Conservation (phyloP, 2,113 vertebrate genomes). For the Pterocles burchelli region DNA sequence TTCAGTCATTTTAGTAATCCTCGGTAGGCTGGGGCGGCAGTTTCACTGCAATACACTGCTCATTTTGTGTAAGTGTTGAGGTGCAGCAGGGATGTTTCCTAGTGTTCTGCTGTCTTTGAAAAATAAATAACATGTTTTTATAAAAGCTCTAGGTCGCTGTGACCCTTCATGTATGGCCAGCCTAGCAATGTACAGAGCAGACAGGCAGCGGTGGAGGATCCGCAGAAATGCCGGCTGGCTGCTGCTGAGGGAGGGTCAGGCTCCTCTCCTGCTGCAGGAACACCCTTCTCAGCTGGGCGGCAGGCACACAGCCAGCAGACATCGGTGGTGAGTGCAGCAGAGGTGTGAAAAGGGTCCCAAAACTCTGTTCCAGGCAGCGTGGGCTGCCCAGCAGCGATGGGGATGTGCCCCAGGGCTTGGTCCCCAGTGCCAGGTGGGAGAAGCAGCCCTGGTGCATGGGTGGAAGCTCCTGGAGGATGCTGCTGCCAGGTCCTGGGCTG, state of each 20-base stretch:
- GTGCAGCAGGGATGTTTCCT: not conserved
- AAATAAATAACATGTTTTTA: not conserved
- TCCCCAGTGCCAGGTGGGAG: not conserved
- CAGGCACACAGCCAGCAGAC: not conserved
- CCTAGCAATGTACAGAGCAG: accelerated
- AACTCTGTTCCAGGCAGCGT: not conserved
- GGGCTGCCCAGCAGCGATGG: not conserved
- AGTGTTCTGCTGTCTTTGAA: not conserved
- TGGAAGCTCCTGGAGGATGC: not conserved
- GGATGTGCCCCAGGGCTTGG: not conserved
- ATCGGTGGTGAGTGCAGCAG: not conserved
- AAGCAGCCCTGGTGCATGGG: not conserved
- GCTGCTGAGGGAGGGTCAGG: not conserved
- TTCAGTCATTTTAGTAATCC: not conserved
- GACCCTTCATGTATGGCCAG: not conserved
- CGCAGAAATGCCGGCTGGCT: not conserved
- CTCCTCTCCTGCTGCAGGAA: not conserved
- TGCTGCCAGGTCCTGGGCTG: not conserved
- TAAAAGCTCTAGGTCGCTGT: not conserved
- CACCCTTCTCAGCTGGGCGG: not conserved
- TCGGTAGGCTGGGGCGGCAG: not conserved
- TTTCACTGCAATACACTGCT: not conserved
- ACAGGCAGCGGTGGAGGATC: not conserved
- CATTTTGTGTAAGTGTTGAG: not conserved
- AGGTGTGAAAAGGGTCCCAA: not conserved